Conservation (phyloP, 2,113 vertebrate species). For the Copsychus sechellarum region DNA sequence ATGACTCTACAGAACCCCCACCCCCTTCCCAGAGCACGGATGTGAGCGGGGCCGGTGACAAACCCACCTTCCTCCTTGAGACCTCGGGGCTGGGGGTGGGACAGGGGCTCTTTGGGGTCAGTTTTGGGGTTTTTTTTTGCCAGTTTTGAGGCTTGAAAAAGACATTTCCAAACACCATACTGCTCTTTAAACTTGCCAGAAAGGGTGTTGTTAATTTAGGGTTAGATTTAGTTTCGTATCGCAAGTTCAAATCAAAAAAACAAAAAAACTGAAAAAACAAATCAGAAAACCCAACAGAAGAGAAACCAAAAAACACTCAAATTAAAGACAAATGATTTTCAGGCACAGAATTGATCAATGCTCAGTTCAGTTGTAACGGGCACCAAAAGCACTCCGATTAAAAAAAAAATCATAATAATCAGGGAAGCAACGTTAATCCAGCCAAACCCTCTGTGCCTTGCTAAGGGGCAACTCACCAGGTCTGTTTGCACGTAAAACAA, state of each 20-base stretch:
- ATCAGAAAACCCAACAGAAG: slow-evolving; percentile 68
- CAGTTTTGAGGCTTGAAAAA: slow-evolving; percentile 54
- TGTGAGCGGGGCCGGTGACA: not conserved
- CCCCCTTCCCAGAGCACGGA: slow-evolving; percentile 13
- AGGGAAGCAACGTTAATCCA: slow-evolving; percentile 61
- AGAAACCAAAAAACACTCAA: slow-evolving; percentile 70
- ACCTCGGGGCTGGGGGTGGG: not conserved
- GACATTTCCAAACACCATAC: slow-evolving; percentile 73
- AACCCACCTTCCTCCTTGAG: slow-evolving; percentile 30
- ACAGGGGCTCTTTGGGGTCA: not conserved
- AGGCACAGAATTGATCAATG: slow-evolving; percentile 75
- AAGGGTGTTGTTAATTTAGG: slow-evolving; percentile 75
- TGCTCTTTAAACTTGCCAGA: slow-evolving; percentile 86
- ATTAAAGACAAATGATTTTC: slow-evolving; percentile 69
- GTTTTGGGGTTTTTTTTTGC: slow-evolving; percentile 30
- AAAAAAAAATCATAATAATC: slow-evolving; percentile 47
- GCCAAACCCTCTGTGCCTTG: slow-evolving; percentile 62
- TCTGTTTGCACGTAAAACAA: slow-evolving; percentile 61
- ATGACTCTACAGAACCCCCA: slow-evolving; percentile 56
- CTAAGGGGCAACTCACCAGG: slow-evolving; percentile 64
- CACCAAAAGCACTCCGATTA: slow-evolving; percentile 71
- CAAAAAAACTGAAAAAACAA: slow-evolving; percentile 1
- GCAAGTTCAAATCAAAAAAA: slow-evolving; percentile 70
- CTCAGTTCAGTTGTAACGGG: slow-evolving; percentile 61
- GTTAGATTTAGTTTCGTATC: slow-evolving; percentile 79